Evolutionary conservation across 2,888 invertebrate species (phyloP), one percentile per base, ranked within the genome.

Genomic region (Tillus elongatus): DNA sequence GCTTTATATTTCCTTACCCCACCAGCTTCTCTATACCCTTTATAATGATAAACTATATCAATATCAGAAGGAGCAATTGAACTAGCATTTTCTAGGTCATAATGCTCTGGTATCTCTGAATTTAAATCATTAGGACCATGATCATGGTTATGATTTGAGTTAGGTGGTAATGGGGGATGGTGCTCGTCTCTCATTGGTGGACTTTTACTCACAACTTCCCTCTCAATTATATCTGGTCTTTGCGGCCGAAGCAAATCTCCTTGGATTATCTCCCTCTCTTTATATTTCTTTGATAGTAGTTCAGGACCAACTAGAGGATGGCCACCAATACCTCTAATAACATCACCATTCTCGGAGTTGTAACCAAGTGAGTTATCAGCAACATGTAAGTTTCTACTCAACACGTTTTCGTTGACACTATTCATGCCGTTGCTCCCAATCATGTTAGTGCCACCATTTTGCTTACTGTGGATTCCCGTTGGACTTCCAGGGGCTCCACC

Each of bases 41-140:
- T 92, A 60, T 96, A 96, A 62, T 96, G 95, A 56, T 91, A 91
- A 8, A 92, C 90, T 44, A 96, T 89, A 59, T 96, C 95, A 47
- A 93, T 93, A 60, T 96, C 96, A 2, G 93, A 93, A 0, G 96
- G 95, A 1, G 96, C 96, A 49, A 96, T 95, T 0, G 92, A 93
- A 62, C 92, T 93, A 1, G 95, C 93, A 65, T 95, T 95, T 68
- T 96, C 96, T 43, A 96, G 70, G 61, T 96, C 95, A 59, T 96
- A 96, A 61, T 92, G 91, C 60, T 93, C 92, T 0, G 91, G 89
- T 43, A 81, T 72, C 57, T 87, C 86, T 4, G 79, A 80, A 55
- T 79, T 77, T 51, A 89, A 69, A 54, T 88, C 87, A 35, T 82
- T 78, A 29, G 73, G 73, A 14, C 79, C 79, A 52, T 84, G 84